Conservation (phyloP, 2,113 vertebrate species). For the Beaufortia kweichowensis region DNA sequence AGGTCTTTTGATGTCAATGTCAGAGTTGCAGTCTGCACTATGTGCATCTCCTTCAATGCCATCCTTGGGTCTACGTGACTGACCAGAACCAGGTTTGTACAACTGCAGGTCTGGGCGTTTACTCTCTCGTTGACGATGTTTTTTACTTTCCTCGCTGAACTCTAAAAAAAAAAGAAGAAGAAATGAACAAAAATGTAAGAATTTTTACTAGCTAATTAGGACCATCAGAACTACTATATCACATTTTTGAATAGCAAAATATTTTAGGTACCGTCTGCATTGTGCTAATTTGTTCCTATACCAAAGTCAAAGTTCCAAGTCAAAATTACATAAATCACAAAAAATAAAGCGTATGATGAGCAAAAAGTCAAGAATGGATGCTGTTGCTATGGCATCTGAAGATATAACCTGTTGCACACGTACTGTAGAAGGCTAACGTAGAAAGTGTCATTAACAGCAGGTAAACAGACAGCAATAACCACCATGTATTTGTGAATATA, state of each 20-base stretch:
- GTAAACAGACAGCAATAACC: not conserved
- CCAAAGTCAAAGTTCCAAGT: too few relatives aligned
- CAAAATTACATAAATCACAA: not conserved
- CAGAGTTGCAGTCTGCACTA: slow-evolving; percentile 7
- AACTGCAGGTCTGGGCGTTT: slow-evolving; percentile 87
- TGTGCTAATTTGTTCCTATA: too few relatives aligned
- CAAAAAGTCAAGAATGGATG: not conserved
- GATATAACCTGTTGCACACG: slow-evolving; percentile 23
- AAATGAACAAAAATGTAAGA: not conserved
- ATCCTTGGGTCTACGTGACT: slow-evolving; percentile 68
- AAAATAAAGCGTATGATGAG: not conserved
- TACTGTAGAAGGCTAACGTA: not conserved
- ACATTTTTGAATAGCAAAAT: too few relatives aligned
- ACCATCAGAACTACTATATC: too few relatives aligned
- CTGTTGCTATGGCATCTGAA: not conserved
- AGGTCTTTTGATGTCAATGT: slow-evolving; percentile 24
- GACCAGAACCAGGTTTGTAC: slow-evolving; percentile 82
- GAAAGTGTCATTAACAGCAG: not conserved
- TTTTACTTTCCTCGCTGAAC: slow-evolving; percentile 72
- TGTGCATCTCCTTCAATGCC: slow-evolving; percentile 59
- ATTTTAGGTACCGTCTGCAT: too few relatives aligned
- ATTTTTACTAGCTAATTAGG: not conserved
- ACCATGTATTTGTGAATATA: not conserved
- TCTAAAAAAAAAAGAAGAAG: slow-evolving; percentile 53
- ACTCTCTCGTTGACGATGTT: slow-evolving; percentile 79